Evolutionary conservation across 1,140 invertebrate genomes (phyloP).

Genomic region (Branchinecta lindahli): DNA sequence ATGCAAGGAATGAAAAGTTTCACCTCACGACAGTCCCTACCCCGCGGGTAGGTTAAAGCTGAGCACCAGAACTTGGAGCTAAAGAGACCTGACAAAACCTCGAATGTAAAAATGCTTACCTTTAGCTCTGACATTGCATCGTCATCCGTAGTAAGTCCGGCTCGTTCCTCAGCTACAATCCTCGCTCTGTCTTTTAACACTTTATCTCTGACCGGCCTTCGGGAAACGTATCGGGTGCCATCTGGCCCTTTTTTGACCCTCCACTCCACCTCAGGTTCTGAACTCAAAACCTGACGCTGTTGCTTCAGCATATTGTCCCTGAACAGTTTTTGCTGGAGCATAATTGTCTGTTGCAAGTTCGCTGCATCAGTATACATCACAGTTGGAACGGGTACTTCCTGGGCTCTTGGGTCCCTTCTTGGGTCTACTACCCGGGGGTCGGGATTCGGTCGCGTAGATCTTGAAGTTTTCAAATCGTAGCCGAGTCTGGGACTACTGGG

Average conservation of each 20-base stretch:
- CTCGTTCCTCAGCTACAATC: slow-evolving; percentile 48
- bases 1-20: neutral
- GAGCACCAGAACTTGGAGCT: neutral
- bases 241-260: slow-evolving; percentile 62
- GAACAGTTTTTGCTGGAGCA: slow-evolving; percentile 52
- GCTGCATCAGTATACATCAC: slow-evolving; percentile 57
- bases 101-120: slow-evolving; percentile 27
- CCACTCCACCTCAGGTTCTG: slow-evolving; percentile 49
- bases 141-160: slow-evolving; percentile 61
- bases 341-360: slow-evolving; percentile 53
- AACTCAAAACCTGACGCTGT: slow-evolving; percentile 21
- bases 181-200: slow-evolving; percentile 50
- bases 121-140: slow-evolving; percentile 66
- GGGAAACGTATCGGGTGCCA: slow-evolving; percentile 59
- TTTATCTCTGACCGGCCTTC: slow-evolving; percentile 48
- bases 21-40: neutral
- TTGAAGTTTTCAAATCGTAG: neutral
- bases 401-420: slow-evolving; percentile 6
- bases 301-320: slow-evolving; percentile 35
- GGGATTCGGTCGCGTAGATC: neutral
- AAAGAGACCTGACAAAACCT: neutral
- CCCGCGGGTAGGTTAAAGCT: neutral
- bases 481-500: slow-evolving; percentile 25
- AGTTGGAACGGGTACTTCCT: slow-evolving; percentile 24
- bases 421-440: slow-evolving; percentile 1